phyloP scores from a whole-genome alignment of 2,797 vertebrate genomes.

The Anguilla marmorata region DNA sequence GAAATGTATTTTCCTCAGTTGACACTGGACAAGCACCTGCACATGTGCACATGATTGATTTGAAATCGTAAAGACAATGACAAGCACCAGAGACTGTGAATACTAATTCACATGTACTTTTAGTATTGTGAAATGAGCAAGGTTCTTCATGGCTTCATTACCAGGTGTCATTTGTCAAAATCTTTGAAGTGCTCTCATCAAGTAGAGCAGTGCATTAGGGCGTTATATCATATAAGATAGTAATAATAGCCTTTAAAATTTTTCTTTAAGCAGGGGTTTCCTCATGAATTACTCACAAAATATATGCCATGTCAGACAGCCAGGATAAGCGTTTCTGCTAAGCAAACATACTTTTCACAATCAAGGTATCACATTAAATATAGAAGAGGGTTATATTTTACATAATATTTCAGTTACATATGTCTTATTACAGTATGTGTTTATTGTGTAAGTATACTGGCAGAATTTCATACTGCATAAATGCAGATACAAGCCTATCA shows the following conservation, averaged over 20 bases:
- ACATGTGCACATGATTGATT: conserved; percentile 11
- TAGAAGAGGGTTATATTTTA: conserved; percentile 3
- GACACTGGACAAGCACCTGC: conserved; percentile 21
- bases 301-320: not conserved
- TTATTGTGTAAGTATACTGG: conserved; percentile 9
- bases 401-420: not conserved
- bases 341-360: conserved; percentile 26
- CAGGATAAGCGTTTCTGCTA: not conserved
- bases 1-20: not conserved
- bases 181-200: too few species aligned
- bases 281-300: not conserved
- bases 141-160: too few species aligned
- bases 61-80: not conserved
- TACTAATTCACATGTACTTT: too few species aligned
- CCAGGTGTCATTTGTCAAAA: too few species aligned
- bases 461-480: not conserved
- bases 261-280: not conserved
- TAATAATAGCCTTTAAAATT: too few species aligned
- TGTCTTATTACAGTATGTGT: not conserved
- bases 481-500: conserved; percentile 9
- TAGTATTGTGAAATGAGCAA: too few species aligned
- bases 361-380: conserved; percentile 38
- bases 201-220: too few species aligned
- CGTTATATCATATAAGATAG: too few species aligned
- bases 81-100: too few species aligned